Evolutionary conservation across 2,113 vertebrate genomes (phyloP).

Genomic region (Otocyon megalotis): DNA sequence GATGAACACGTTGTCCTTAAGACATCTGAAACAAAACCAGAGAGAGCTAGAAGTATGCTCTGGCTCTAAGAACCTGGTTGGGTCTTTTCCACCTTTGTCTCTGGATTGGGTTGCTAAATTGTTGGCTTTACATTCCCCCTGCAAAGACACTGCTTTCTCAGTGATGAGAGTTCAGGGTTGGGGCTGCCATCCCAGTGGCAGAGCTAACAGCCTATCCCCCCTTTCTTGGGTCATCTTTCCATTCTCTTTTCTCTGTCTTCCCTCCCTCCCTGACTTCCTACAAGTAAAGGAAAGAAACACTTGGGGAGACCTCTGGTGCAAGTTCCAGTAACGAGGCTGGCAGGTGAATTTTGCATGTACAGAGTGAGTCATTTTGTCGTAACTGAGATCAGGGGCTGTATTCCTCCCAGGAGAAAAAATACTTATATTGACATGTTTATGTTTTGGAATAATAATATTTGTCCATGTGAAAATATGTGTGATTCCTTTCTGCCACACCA

Average conservation of each 20-base stretch:
- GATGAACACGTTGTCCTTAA: not conserved
- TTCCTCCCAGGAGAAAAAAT: conserved; percentile 82
- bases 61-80: not conserved
- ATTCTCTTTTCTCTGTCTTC: not conserved
- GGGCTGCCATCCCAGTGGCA: not conserved
- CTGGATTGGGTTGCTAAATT: not conserved
- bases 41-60: not conserved
- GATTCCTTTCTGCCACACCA: conserved; percentile 85
- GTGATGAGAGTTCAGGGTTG: not conserved
- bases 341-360: conserved; percentile 77
- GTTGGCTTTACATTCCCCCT: not conserved
- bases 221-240: not conserved
- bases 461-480: conserved; percentile 87
- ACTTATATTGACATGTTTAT: conserved; percentile 86
- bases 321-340: conserved; percentile 49
- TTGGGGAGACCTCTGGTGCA: not conserved
- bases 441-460: conserved; percentile 89
- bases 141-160: not conserved
- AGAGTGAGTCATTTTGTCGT: conserved; percentile 68
- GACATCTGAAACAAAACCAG: not conserved
- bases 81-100: not conserved
- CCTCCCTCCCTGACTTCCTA: not conserved
- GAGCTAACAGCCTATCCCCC: not conserved
- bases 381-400: conserved; percentile 72
- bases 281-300: conserved; percentile 1